Percentiles rank a stretch among this genome's conserved stretches.
Conservation (phyloP, 2,888 invertebrate species). For the Torymus tubicola region DNA sequence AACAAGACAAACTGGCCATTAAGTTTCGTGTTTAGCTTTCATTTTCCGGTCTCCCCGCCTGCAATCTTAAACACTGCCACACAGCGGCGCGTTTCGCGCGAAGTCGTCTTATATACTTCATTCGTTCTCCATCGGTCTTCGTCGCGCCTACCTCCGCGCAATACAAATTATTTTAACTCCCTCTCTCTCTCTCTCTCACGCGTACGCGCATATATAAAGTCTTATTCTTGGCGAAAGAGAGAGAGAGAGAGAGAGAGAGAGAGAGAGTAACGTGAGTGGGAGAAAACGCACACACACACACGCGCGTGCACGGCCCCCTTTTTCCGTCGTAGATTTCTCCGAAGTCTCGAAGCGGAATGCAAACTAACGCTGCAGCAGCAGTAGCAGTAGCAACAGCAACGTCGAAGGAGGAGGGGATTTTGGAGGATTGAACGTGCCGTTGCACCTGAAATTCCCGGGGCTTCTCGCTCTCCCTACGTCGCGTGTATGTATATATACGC, state of each 20-base stretch:
- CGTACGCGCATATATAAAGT: slow-evolving; percentile 20
- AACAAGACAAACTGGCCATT: no score
- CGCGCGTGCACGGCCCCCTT: slow-evolving; percentile 21
- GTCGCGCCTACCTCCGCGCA: not conserved
- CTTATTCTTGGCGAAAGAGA: slow-evolving; percentile 37
- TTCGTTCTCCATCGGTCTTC: slow-evolving; percentile 4
- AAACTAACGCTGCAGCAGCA: slow-evolving; percentile 33
- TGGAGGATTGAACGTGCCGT: slow-evolving; percentile 30
- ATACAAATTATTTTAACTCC: slow-evolving; percentile 36
- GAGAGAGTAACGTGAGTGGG: no score
- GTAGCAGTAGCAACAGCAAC: not conserved
- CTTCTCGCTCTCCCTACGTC: not conserved
- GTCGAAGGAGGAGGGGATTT: slow-evolving; percentile 22
- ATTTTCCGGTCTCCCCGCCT: no score
- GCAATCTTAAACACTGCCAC: not conserved
- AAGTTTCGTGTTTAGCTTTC: no score
- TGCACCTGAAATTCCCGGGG: slow-evolving; percentile 45
- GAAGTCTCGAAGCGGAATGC: slow-evolving; percentile 45
- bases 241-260: no score
- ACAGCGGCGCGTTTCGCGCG: not conserved
- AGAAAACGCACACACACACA: not conserved
- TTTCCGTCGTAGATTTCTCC: slow-evolving; percentile 42
- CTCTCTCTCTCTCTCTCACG: not conserved
- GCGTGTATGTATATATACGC: no score
- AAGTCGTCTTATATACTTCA: slow-evolving; percentile 20